Evolutionary conservation across 1,140 invertebrate genomes (phyloP).

Genomic region (Oreohelix idahoensis): DNA sequence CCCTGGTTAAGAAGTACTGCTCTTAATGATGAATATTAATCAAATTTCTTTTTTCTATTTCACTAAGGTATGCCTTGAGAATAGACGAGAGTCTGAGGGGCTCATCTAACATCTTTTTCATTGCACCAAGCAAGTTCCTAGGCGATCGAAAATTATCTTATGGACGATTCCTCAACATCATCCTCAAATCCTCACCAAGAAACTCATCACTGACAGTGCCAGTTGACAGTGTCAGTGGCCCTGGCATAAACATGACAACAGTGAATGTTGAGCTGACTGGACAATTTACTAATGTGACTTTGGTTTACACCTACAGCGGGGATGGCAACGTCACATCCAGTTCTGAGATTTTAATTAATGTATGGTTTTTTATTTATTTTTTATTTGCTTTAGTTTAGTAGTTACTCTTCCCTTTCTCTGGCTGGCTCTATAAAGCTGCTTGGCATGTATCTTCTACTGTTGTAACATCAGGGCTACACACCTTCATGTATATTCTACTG

Average conservation of each 20-base stretch:
- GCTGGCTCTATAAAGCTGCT: too few species aligned
- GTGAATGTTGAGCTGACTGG: not conserved
- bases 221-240: not conserved
- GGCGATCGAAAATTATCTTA: constrained; percentile 27
- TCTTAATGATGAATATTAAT: too few species aligned
- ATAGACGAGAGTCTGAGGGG: not conserved
- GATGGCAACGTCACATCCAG: not conserved
- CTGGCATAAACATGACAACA: not conserved
- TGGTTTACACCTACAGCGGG: not conserved
- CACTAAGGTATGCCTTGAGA: constrained; percentile 25
- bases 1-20: too few species aligned
- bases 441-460: too few species aligned
- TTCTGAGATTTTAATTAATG: not conserved
- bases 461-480: too few species aligned
- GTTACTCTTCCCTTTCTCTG: too few species aligned
- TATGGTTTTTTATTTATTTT: not conserved
- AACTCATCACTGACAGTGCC: not conserved
- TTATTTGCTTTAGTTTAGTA: too few species aligned
- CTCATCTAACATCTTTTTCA: not conserved
- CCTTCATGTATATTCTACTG: too few species aligned
- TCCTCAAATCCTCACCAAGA: not conserved
- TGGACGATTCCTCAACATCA: constrained; percentile 29
- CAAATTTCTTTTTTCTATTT: too few species aligned
- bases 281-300: not conserved
- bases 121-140: constrained; percentile 20